phyloP scores from a whole-genome alignment of 2,797 vertebrate genomes.

The Epinephelus coioides region DNA sequence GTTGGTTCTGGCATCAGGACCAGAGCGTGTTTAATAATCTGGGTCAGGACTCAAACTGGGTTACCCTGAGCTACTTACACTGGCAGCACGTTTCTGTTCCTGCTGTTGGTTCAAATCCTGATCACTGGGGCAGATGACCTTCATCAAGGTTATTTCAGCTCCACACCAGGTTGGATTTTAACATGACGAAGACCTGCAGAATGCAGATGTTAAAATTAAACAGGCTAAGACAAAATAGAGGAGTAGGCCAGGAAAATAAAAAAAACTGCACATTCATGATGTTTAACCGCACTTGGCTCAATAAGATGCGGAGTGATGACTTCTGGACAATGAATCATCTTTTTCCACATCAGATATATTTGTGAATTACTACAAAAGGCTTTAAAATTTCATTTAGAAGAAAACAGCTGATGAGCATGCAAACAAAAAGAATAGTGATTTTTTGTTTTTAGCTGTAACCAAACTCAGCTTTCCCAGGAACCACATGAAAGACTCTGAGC shows the following conservation, averaged over 20 bases:
- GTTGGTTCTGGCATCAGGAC: slow-evolving; percentile 45
- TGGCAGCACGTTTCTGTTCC: slow-evolving; percentile 11
- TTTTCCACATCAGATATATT: background rate
- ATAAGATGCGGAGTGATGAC: background rate
- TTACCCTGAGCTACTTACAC: slow-evolving; percentile 24
- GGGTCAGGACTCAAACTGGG: slow-evolving; percentile 51
- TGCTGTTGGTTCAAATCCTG: background rate
- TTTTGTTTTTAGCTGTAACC: slow-evolving; percentile 17
- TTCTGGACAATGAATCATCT: background rate
- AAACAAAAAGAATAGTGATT: background rate
- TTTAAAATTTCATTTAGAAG: background rate
- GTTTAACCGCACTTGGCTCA: background rate
- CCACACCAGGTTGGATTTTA: no score
- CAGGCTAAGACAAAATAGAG: background rate
- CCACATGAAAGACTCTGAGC: slow-evolving; percentile 13
- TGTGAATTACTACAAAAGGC: background rate
- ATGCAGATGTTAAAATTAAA: background rate
- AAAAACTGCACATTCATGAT: background rate
- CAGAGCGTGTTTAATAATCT: slow-evolving; percentile 35
- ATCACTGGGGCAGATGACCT: background rate
- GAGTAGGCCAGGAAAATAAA: background rate
- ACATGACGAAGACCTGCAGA: background rate
- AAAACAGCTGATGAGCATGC: slow-evolving; percentile 14
- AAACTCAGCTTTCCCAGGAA: background rate
- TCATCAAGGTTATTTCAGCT: background rate